Evolutionary conservation across 2,888 invertebrate genomes (phyloP), one percentile per base, ranked within the genome.

Genomic region (Drosophila hawaiiensis): DNA sequence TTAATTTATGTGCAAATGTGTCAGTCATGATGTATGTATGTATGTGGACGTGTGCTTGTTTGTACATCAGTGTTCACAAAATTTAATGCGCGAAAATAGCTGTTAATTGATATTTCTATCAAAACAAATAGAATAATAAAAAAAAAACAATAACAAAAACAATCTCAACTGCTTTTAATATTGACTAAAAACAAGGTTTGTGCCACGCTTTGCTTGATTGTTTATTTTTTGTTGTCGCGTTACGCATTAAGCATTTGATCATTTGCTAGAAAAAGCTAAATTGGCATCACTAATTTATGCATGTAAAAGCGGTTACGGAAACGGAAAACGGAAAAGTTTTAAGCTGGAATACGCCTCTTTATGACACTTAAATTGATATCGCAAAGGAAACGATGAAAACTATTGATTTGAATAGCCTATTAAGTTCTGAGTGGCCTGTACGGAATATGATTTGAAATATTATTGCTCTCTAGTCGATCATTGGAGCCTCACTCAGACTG

Each of bases 21-120:
- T 55, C 37, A 39, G 37, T 39, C 39, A 56, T 56, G 52, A 52
- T 52, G 52, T 52, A 29, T 4, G n/a, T 41, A 52, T 52, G 52
- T 52, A 29, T 4, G n/a, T 41, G 37, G 2, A 25, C 10, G 33
- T 35, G 19, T 55, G 35, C 16, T 19, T 28, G 14, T 7, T 19
- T 12, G 12, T 19, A 16, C n/a, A 25, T 10, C 6, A 39, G n/a
- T 41, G 39, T 31, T 58, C 41, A 16, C 29, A 31, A 31, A n/a
- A 31, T 16, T n/a, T 0, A 39, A 41, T 14, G 16, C 1, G 41
- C 31, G 4, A 22, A 14, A 39, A 7, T 12, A n/a, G 28, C 41
- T 29, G 55, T 28, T 56, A 39, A 29, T 19, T 56, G 25, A 3
- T 2, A 28, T 28, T 39, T 39, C 25, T 39, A n/a, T 25, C 7